A percentile compares a stretch with the other conserved stretches of the same genome.
These are phyloP conservation scores for Anolis carolinensis DNA, from an alignment of 2,113 vertebrate species.

Conservation along the genomic window DNA sequence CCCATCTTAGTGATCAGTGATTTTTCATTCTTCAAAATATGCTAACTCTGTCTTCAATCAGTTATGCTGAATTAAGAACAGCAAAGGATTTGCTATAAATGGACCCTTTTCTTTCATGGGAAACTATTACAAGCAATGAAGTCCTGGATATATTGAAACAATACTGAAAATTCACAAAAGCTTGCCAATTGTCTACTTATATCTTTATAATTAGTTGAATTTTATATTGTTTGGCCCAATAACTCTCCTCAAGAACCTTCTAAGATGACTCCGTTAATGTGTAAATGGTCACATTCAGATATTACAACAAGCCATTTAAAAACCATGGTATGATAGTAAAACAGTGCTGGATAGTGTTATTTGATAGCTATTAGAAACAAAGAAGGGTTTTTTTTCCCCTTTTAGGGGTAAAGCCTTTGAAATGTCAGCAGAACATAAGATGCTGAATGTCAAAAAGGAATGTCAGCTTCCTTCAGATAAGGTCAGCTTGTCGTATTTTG, in stretches of 20 bases:
- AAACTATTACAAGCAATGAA: background rate
- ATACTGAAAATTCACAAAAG: background rate
- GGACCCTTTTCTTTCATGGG: background rate
- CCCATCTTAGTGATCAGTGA: too few relatives aligned
- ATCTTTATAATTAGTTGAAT: background rate
- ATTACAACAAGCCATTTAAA: slow-evolving; percentile 4
- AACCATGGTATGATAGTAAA: background rate
- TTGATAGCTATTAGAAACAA: slow-evolving; percentile 12
- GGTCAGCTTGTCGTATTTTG: slow-evolving; percentile 3
- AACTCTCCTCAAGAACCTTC: background rate
- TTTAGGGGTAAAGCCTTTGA: slow-evolving; percentile 4
- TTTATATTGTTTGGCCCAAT: background rate
- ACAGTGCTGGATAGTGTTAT: background rate
- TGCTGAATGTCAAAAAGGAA: slow-evolving; percentile 14
- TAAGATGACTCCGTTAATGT: background rate
- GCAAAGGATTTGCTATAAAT: background rate
- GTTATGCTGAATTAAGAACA: background rate
- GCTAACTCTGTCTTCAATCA: too few relatives aligned
- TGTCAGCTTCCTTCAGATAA: slow-evolving; percentile 23
- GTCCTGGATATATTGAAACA: background rate
- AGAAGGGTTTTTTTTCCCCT: background rate
- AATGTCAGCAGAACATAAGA: slow-evolving; percentile 25
- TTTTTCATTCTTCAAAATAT: too few relatives aligned
- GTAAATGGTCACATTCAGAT: background rate
- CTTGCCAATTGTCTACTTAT: background rate